Conservation (phyloP, 2,888 invertebrate species). For the Gisinianus flammeolus region DNA sequence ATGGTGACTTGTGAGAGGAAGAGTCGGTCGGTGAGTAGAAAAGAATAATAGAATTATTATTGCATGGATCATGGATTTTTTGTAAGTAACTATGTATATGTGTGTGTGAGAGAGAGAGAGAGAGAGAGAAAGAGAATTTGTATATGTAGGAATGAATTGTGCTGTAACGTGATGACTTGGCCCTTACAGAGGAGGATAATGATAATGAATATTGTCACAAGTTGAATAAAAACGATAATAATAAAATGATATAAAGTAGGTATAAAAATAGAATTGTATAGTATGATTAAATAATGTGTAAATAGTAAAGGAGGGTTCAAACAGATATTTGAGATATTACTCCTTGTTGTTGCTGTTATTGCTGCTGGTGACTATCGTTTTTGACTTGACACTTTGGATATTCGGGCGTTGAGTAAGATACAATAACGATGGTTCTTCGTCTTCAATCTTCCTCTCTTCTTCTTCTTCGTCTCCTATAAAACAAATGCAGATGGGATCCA, state of each 20-base stretch:
- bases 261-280: not conserved
- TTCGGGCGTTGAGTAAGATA: not conserved
- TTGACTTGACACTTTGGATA: constrained; percentile 12
- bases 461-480: too few species aligned
- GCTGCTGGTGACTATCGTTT: not conserved
- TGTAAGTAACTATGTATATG: too few species aligned
- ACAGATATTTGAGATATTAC: not conserved
- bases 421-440: not conserved
- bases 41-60: not conserved
- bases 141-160: not conserved
- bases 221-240: not conserved
- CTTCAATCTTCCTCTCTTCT: not conserved
- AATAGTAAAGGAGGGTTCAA: not conserved
- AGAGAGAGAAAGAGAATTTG: too few species aligned
- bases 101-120: not conserved
- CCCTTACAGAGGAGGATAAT: not conserved
- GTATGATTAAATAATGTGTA: not conserved
- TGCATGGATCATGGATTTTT: not conserved
- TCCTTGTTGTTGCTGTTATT: not conserved
- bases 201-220: not conserved
- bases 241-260: not conserved
- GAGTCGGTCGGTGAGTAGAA: not conserved
- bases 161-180: not conserved
- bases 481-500: too few species aligned
- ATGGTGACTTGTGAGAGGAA: too few species aligned